Evolutionary conservation across 1,140 invertebrate genomes (phyloP).

Genomic region (Lineus longissimus): DNA sequence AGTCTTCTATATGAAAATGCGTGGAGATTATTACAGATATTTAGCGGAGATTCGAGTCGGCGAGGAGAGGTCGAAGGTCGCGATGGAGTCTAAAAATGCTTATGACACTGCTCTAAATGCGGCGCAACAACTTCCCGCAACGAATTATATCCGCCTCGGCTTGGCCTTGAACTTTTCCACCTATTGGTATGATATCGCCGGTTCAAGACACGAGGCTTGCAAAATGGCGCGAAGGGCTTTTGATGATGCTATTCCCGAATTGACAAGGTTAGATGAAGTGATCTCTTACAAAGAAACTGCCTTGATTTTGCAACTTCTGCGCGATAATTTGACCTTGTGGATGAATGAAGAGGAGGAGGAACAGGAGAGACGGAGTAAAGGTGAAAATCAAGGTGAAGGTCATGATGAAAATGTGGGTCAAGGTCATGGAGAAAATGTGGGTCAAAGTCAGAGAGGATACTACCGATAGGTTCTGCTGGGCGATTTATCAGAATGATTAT

Average conservation of each 20-base stretch:
- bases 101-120: conserved; percentile 91
- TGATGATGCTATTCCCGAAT: conserved; percentile 92
- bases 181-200: conserved; percentile 96
- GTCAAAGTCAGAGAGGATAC: too few species aligned
- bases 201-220: conserved; percentile 83
- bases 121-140: conserved; percentile 92
- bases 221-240: conserved; percentile 64
- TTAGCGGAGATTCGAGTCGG: too few species aligned
- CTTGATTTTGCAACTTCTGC: conserved; percentile 93
- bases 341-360: not conserved
- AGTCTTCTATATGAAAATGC: too few species aligned
- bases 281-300: conserved; percentile 86
- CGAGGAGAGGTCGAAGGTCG: too few species aligned
- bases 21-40: too few species aligned
- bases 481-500: too few species aligned
- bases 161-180: conserved; percentile 87
- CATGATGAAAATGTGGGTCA: too few species aligned
- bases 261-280: conserved; percentile 91
- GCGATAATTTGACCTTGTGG: conserved; percentile 75
- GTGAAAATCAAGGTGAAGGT: too few species aligned
- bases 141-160: conserved; percentile 77
- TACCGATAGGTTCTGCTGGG: too few species aligned
- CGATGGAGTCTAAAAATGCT: too few species aligned
- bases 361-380: too few species aligned
- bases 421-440: too few species aligned